Percentiles rank a stretch among this genome's conserved stretches.
Evolutionary conservation across 2,113 vertebrate species (phyloP).

Genomic region (Cheilinus undulatus): DNA sequence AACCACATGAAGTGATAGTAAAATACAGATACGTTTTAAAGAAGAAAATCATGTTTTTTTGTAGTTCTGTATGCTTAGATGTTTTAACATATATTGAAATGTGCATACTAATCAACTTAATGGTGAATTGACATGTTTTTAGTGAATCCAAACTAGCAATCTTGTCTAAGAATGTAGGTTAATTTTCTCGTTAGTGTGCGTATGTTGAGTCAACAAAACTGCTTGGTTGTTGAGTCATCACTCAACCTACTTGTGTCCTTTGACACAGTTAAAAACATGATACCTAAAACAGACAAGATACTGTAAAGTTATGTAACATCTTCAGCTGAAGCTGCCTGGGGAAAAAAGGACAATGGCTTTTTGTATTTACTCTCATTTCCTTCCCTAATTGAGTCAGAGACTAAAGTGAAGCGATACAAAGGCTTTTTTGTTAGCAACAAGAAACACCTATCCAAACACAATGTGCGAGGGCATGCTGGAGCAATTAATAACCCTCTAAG

Average conservation of each 20-base stretch:
- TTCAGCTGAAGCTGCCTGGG: conserved; percentile 48
- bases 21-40: too few species aligned
- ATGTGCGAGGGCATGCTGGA: conserved; percentile 78
- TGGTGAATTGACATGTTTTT: background rate
- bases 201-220: background rate
- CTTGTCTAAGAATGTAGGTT: background rate
- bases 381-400: conserved; percentile 87
- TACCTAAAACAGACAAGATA: conserved; percentile 72
- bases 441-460: conserved; percentile 88
- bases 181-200: background rate
- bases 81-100: background rate
- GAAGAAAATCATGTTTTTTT: background rate
- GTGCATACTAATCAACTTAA: background rate
- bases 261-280: conserved; percentile 35
- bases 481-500: conserved; percentile 81
- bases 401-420: conserved; percentile 84
- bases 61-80: background rate
- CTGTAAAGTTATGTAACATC: conserved; percentile 74
- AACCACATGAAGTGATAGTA: background rate
- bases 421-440: conserved; percentile 82
- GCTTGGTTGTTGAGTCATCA: conserved; percentile 13
- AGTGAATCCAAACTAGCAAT: background rate
- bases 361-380: conserved; percentile 87
- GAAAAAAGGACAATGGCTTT: conserved; percentile 82
- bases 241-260: background rate